Conservation (phyloP, 2,888 invertebrate genomes). For the Brenthis daphne region DNA sequence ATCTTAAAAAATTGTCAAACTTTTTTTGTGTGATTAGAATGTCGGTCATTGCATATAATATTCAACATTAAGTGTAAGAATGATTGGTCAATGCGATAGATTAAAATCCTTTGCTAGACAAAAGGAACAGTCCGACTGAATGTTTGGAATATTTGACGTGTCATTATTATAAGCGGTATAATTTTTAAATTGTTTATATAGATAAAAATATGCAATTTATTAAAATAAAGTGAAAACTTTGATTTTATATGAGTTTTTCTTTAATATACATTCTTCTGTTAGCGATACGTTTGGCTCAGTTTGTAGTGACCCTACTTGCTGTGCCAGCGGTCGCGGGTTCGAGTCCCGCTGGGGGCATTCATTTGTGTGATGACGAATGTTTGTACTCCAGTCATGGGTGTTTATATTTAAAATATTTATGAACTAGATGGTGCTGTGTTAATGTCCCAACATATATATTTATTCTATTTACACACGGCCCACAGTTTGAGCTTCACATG, state of each 20-base stretch:
- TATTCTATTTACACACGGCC: constrained; percentile 16
- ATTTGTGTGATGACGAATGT: too few species aligned
- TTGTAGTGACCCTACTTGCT: too few species aligned
- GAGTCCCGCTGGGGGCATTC: too few species aligned
- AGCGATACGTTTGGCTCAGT: too few species aligned
- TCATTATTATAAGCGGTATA: constrained; percentile 53
- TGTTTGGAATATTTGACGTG: constrained; percentile 54
- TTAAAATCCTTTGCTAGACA: constrained; percentile 28
- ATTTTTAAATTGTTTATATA: constrained; percentile 79
- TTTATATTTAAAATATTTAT: too few species aligned
- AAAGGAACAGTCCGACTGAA: constrained; percentile 53
- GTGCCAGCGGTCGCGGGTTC: too few species aligned
- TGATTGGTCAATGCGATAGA: constrained; percentile 20
- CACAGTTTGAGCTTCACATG: too few species aligned
- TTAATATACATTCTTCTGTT: constrained; percentile 26
- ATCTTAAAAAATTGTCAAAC: neutral
- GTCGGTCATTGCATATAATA: neutral
- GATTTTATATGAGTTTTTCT: constrained; percentile 46
- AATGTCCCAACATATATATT: too few species aligned
- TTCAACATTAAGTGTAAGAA: neutral
- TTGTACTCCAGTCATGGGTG: too few species aligned
- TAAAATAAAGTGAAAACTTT: constrained; percentile 77
- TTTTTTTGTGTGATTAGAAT: constrained; percentile 32
- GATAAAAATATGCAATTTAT: constrained; percentile 79
- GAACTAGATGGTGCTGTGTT: too few species aligned